Base-by-base conservation (phyloP, 1,140 invertebrate species). In the Lepidotrigona ventralis region DNA sequence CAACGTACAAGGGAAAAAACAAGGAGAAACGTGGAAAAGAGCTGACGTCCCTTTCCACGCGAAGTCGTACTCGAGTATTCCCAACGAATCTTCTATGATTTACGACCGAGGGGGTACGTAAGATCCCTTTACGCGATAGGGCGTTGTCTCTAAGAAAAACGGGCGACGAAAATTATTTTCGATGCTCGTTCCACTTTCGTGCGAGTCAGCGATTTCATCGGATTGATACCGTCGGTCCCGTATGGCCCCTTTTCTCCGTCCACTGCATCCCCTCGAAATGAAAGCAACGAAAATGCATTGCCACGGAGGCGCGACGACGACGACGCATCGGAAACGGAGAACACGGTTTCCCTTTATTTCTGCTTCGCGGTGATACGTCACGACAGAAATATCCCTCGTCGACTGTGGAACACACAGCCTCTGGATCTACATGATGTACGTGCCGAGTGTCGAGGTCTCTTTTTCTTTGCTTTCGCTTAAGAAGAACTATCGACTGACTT, bases 221-320 rank as follows among this genome's bases (percentile, higher is more conserved):
- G 26, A 0, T 3, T 60, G 54, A 56, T 26, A 71, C 26, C 39
- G 53, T 46, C n/a, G 66, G 60, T 73, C 15, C 26, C 46, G n/a
- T n/a, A 8, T 46, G 39, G 53, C 23, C 21, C 5, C 33, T 58
- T 23, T 33, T n/a, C 4, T 17, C 9, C 21, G 26, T 2, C 21
- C 21, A 9, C 4, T 39, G 39, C 39, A 14, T 11, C 66, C 66
- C 29, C 63, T 68, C 56, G 56, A 81, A 68, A 75, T 56, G 71
- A 60, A 66, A 51, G 58, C 79, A 75, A 53, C 71, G 51, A 81
- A 81, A 81, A 73, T 56, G 79, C 79, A 81, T 66, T 75, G 51
- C 39, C 23, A 17, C 39, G 8, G 14, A 2, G 26, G 15, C 26
- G 8, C 0, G 74, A 14, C 15, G 3, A 58, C 2, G 33, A 46